Percentiles rank a stretch among this genome's conserved stretches.
Evolutionary conservation across 2,888 invertebrate species (phyloP).

Genomic region (Yponomeuta sedellus): DNA sequence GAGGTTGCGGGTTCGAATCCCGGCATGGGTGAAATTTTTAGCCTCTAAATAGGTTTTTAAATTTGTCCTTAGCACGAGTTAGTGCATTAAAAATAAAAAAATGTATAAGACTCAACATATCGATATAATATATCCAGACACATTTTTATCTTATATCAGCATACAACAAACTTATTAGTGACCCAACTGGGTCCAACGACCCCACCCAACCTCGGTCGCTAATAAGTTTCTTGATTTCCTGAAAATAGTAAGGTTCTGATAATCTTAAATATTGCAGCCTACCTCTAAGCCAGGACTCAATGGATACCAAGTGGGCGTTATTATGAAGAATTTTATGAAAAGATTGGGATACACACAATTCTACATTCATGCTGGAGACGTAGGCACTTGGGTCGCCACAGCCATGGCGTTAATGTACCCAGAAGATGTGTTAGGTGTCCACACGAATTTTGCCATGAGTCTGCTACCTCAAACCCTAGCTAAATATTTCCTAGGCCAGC

Average conservation of each 20-base stretch:
- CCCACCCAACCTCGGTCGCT: no score
- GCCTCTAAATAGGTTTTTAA: no score
- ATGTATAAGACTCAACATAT: no score
- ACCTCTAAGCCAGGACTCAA: conserved; percentile 6
- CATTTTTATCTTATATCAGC: no score
- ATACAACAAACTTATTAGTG: no score
- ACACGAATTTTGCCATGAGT: not conserved
- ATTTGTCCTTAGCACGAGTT: no score
- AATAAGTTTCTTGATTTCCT: no score
- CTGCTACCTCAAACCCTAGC: conserved; percentile 7
- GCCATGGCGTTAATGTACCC: conserved; percentile 1
- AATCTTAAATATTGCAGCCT: not conserved
- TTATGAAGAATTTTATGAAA: conserved; percentile 10
- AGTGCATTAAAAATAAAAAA: no score
- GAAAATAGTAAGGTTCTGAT: not conserved
- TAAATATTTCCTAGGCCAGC: not conserved
- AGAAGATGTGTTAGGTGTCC: not conserved
- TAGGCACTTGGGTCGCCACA: not conserved
- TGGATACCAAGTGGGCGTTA: conserved; percentile 3
- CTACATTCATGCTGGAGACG: not conserved
- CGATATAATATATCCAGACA: no score
- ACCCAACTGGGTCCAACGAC: no score
- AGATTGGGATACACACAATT: conserved; percentile 1
- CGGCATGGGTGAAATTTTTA: no score
- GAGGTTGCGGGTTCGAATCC: no score